Evolutionary conservation across 1,140 invertebrate species (phyloP).

Genomic region (Tetragnatha versicolor): DNA sequence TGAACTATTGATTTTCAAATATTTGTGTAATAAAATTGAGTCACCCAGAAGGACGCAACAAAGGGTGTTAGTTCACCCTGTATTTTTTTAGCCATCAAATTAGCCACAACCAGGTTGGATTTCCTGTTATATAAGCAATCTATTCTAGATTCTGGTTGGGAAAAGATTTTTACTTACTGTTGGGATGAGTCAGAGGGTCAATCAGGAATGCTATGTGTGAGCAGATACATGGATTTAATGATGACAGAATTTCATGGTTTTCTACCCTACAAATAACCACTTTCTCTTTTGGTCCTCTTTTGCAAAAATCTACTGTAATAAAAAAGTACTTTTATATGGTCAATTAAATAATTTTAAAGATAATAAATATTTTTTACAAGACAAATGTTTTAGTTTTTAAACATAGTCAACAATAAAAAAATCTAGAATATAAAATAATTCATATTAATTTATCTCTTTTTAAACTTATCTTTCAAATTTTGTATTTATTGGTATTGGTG

Average conservation of each 20-base stretch:
- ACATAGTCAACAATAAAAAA: background rate
- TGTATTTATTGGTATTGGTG: background rate
- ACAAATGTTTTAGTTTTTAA: background rate
- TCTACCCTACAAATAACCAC: conserved; percentile 51
- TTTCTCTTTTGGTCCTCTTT: conserved; percentile 16
- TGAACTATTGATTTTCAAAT: background rate
- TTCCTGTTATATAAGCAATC: too few relatives aligned
- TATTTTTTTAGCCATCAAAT: background rate
- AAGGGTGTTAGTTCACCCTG: background rate
- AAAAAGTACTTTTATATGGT: background rate
- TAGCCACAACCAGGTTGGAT: too few relatives aligned
- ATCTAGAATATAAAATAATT: too few relatives aligned
- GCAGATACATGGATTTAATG: conserved; percentile 55
- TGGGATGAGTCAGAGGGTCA: background rate
- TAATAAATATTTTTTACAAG: background rate
- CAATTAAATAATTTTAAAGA: background rate
- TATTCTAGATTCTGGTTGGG: too few relatives aligned
- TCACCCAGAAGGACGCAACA: background rate
- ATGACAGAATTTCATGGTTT: conserved; percentile 44
- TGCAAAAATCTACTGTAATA: background rate
- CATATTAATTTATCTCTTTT: too few relatives aligned
- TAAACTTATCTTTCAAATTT: background rate
- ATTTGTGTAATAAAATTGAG: background rate
- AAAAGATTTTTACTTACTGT: background rate
- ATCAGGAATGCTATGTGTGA: conserved; percentile 40